These are phyloP conservation scores for Apotomis turbidana DNA, from an alignment of 2,888 invertebrate species.

Conservation along the genomic window DNA sequence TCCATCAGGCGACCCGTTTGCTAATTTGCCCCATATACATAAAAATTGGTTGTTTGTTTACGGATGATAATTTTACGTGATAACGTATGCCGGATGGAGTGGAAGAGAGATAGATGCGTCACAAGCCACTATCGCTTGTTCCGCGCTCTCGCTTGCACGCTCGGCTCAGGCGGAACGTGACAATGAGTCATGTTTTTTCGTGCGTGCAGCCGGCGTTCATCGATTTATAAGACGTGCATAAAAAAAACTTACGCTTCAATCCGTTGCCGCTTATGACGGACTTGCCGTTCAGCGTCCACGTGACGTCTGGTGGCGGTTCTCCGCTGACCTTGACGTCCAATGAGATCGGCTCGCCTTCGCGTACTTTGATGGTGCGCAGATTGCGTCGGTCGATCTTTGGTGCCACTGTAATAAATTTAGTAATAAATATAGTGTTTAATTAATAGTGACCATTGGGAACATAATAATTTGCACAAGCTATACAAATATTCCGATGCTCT, in stretches of 20 bases:
- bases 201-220: neutral
- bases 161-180: too few relatives aligned
- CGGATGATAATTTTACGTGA: too few relatives aligned
- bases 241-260: constrained; percentile 67
- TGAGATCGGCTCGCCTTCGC: constrained; percentile 95
- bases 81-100: too few relatives aligned
- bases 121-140: too few relatives aligned
- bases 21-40: too few relatives aligned
- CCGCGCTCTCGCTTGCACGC: too few relatives aligned
- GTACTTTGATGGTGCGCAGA: constrained; percentile 93
- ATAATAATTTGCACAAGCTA: too few relatives aligned
- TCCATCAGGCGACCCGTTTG: too few relatives aligned
- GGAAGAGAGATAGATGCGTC: too few relatives aligned
- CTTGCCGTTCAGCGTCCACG: constrained; percentile 94
- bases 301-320: constrained; percentile 95
- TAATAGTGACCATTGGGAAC: too few relatives aligned
- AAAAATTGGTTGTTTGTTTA: too few relatives aligned
- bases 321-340: constrained; percentile 95
- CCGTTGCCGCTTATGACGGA: constrained; percentile 85
- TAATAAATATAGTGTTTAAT: neutral
- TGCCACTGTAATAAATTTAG: constrained; percentile 86
- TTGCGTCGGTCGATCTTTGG: constrained; percentile 98
- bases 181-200: neutral
- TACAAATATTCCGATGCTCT: too few relatives aligned
- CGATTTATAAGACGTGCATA: neutral